Conservation (phyloP, 2,888 invertebrate genomes). For the Chrysomela aeneicollis region DNA sequence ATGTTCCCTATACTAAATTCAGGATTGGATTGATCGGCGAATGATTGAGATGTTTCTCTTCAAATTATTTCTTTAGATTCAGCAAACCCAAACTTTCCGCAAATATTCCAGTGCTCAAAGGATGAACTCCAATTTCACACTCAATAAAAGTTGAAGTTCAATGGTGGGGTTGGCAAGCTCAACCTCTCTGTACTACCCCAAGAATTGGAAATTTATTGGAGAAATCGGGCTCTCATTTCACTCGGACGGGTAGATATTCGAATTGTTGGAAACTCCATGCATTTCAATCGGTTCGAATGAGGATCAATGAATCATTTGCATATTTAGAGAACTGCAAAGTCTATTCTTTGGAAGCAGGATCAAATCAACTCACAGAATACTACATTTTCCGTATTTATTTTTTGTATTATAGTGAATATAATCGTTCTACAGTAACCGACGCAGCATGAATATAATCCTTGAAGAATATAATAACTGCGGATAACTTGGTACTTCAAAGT, state of each 20-base stretch:
- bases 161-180: conserved; percentile 34
- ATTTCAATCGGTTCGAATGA: background rate
- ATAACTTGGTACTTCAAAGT: no score
- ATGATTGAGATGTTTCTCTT: no score
- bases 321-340: background rate
- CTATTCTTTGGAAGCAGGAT: background rate
- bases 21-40: no score
- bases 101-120: conserved; percentile 17
- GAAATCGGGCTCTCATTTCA: conserved; percentile 7
- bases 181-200: conserved; percentile 35
- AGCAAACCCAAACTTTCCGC: background rate
- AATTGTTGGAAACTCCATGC: background rate
- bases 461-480: no score
- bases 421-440: no score
- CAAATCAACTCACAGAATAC: no score
- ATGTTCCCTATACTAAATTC: no score
- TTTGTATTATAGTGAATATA: no score
- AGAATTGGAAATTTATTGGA: conserved; percentile 36
- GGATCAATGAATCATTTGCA: background rate
- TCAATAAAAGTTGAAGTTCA: conserved; percentile 38
- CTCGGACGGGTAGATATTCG: background rate
- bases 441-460: no score
- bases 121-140: conserved; percentile 37
- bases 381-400: no score
- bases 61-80: background rate